A percentile compares a stretch with the other conserved stretches of the same genome.
Evolutionary conservation across 1,140 invertebrate genomes (phyloP).

Genomic region (Solenopsis fugax): DNA sequence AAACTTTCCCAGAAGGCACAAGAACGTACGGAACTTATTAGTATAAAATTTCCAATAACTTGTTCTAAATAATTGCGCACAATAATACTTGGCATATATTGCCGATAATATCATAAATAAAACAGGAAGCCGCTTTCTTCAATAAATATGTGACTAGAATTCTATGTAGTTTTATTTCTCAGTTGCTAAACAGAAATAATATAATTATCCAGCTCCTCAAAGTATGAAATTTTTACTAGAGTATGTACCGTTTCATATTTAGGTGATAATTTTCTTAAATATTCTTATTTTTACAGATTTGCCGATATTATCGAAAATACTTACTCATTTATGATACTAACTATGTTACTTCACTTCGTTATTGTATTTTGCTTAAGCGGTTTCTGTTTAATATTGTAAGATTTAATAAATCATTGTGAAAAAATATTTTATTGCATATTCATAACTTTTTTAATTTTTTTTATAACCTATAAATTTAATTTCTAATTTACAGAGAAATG

Average conservation of each 20-base stretch:
- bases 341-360: background rate
- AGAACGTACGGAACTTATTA: too few relatives aligned
- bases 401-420: background rate
- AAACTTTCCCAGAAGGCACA: too few relatives aligned
- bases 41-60: too few relatives aligned
- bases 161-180: too few relatives aligned
- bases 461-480: background rate
- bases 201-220: too few relatives aligned
- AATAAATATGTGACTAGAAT: too few relatives aligned
- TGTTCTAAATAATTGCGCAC: too few relatives aligned
- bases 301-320: background rate
- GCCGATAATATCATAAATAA: too few relatives aligned
- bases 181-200: too few relatives aligned
- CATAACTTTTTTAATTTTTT: background rate
- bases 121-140: too few relatives aligned
- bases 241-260: background rate
- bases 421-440: background rate
- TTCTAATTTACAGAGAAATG: background rate
- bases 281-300: background rate
- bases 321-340: background rate
- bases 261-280: background rate
- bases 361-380: background rate
- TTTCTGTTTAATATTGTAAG: background rate
- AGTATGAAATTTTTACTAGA: background rate
- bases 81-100: too few relatives aligned